phyloP scores from a whole-genome alignment of 2,888 invertebrate genomes.

The Habroteleia sp. region DNA sequence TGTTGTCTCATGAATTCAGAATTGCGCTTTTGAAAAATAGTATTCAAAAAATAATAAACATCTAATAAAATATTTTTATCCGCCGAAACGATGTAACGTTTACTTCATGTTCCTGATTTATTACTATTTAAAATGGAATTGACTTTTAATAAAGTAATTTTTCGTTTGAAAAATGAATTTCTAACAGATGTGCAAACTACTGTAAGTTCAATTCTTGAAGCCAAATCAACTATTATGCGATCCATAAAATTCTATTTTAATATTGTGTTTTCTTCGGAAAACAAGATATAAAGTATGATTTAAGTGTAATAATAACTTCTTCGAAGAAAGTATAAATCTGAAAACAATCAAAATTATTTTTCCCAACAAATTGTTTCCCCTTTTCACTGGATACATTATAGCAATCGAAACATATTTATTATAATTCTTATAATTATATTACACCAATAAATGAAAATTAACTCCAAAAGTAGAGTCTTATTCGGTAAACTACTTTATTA shows the following conservation, averaged over 20 bases:
- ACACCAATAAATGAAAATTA: too few species aligned
- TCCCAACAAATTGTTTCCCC: too few species aligned
- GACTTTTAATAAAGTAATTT: constrained; percentile 14
- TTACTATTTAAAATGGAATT: background rate
- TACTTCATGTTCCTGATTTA: background rate
- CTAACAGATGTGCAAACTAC: constrained; percentile 20
- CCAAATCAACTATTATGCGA: constrained; percentile 14
- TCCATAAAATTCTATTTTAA: constrained; percentile 31
- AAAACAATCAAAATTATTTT: too few species aligned
- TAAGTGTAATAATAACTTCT: constrained; percentile 31
- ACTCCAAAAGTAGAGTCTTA: too few species aligned
- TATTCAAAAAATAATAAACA: background rate
- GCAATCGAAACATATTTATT: too few species aligned
- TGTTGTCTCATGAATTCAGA: background rate
- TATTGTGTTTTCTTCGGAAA: constrained; percentile 16
- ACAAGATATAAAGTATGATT: constrained; percentile 26
- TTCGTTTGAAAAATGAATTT: constrained; percentile 27
- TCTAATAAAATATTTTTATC: too few species aligned
- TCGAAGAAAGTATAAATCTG: constrained; percentile 36
- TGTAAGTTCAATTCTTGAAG: constrained; percentile 11
- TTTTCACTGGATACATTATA: too few species aligned
- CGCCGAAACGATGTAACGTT: too few species aligned
- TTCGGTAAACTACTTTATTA: too few species aligned
- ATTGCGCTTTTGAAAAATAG: constrained; percentile 1
- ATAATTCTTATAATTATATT: too few species aligned